phyloP scores from a whole-genome alignment of 2,797 vertebrate species.

The Prunella strophiata region DNA sequence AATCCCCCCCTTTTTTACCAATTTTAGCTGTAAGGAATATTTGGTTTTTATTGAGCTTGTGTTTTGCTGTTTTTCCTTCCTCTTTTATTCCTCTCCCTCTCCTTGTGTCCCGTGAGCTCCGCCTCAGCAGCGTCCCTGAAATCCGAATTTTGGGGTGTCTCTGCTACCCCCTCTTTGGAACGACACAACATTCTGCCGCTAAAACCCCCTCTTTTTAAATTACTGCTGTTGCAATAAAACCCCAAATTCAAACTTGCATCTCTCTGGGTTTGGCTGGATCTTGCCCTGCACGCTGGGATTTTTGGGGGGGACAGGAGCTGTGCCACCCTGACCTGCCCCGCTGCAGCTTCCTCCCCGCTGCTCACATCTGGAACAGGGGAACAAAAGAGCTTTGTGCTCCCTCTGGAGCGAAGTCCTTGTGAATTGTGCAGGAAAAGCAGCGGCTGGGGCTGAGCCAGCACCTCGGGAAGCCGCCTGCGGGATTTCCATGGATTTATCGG shows the following conservation, averaged over 20 bases:
- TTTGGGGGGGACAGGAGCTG: not conserved
- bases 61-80: not conserved
- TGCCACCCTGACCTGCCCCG: not conserved
- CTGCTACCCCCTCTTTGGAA: not conserved
- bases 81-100: not conserved
- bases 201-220: not conserved
- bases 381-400: not conserved
- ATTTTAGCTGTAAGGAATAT: not conserved
- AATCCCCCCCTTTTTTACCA: not conserved
- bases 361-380: not conserved
- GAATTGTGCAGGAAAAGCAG: not conserved
- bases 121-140: not conserved
- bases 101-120: not conserved
- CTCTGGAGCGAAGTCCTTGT: not conserved
- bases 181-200: fast-evolving
- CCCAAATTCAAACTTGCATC: fast-evolving
- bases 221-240: fast-evolving
- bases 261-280: not conserved
- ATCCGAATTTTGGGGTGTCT: not conserved
- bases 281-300: fast-evolving
- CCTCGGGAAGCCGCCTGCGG: not conserved
- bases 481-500: not conserved
- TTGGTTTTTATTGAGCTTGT: not conserved
- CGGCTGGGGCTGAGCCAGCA: not conserved
- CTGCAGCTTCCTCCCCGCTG: not conserved